A percentile compares a stretch with the other conserved stretches of the same genome.
These are phyloP conservation scores for Galeopterus variegatus DNA, from an alignment of 2,113 vertebrate genomes.

Conservation along the genomic window DNA sequence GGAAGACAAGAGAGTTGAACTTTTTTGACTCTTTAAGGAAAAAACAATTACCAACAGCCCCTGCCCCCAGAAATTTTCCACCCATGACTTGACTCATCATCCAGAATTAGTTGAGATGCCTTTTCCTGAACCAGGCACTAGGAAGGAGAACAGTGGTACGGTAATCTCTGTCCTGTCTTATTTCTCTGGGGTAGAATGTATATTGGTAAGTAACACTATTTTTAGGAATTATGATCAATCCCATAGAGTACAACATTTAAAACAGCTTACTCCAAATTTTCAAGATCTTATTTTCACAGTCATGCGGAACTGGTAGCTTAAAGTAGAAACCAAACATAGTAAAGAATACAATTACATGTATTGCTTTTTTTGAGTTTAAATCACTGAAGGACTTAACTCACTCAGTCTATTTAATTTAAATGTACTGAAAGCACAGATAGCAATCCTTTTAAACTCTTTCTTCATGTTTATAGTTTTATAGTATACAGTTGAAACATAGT, in stretches of 20 bases:
- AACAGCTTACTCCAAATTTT: background rate
- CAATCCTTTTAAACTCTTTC: background rate
- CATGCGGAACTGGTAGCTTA: background rate
- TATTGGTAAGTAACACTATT: background rate
- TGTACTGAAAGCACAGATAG: background rate
- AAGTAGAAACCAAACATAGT: background rate
- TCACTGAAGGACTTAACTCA: background rate
- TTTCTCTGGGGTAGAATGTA: background rate
- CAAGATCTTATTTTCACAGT: background rate
- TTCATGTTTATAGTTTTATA: background rate
- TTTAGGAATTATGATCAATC: background rate
- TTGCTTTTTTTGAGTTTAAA: background rate
- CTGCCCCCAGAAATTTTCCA: too few relatives aligned
- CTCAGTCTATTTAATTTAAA: background rate
- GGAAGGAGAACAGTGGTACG: background rate
- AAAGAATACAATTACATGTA: background rate
- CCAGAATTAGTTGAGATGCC: background rate
- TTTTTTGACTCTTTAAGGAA: background rate
- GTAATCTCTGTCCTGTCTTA: background rate
- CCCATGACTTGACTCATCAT: too few relatives aligned
- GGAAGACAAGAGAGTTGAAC: background rate
- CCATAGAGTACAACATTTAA: background rate
- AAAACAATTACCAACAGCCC: background rate
- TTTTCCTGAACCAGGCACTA: background rate
- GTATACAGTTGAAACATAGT: too few relatives aligned